Base-by-base conservation (phyloP, 2,113 vertebrate species). In the Enhydra lutris region DNA sequence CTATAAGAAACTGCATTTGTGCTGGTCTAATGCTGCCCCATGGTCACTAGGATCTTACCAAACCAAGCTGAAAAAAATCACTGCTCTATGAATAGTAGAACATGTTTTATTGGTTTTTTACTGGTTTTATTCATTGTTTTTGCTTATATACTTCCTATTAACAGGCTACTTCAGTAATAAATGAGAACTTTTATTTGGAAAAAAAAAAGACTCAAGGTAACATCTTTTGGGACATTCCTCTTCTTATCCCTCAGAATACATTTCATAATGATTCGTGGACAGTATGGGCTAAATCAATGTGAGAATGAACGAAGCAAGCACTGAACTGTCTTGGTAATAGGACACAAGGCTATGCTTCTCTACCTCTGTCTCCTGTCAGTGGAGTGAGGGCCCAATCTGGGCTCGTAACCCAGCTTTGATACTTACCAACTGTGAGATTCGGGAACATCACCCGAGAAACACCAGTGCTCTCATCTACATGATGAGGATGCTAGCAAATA, bases 11-110 rank as follows among this genome's bases (percentile, higher is more conserved):
- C 24, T 5, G 7, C 5, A 67, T 34, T 4, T 23, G n/a, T 18
- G 20, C 21, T 0, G 0, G 21, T 13, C 4, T 6, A 78, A 82
- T n/a, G 26, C 10, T n/a, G 15, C 1, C 42, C 57, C 21, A 81
- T 55, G 10, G 42, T 86, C 8, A 47, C 50, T 21, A n/a, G 24
- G 6, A n/a, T 80, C 4, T 91, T 86, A 31, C 14, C 24, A 78
- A 34, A 69, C 24, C 42, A 79, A 73, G 20, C 59, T 90, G 79
- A 47, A 67, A 90, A 80, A 55, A n/a, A 29, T 7, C 8, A 76
- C 5, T 89, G 15, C 17, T n/a, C 55, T 90, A 76, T 57, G 6
- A 89, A 50, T 4, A 94, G 15, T 17, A 81, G 26, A 34, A 52
- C n/a, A 45, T 29, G 4, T 91, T 92, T 86, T 63, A 34, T 55